Evolutionary conservation across 2,888 invertebrate species (phyloP).

Genomic region (Lasioglossum oenotherae): DNA sequence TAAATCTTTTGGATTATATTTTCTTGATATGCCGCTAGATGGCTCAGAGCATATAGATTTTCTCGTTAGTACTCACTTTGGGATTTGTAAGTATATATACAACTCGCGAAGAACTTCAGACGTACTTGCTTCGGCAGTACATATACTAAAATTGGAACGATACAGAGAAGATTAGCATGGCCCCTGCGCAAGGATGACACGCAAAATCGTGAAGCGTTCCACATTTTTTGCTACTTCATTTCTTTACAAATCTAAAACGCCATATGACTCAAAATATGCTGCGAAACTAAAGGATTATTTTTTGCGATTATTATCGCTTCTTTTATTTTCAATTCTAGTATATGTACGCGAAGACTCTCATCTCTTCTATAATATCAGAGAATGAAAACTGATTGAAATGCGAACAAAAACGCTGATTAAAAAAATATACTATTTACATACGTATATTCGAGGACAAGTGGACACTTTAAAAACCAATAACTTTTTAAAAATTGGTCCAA

Average conservation of each 20-base stretch:
- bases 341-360: not conserved
- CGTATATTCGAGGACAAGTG: too few species aligned
- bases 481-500: too few species aligned
- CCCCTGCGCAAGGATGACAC: constrained; percentile 97
- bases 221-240: constrained; percentile 86
- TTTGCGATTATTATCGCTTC: too few species aligned
- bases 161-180: constrained; percentile 97
- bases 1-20: constrained; percentile 6
- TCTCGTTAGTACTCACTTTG: constrained; percentile 36
- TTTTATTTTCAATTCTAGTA: not conserved
- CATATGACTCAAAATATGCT: too few species aligned
- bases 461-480: too few species aligned
- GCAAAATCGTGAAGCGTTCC: constrained; percentile 96
- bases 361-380: not conserved
- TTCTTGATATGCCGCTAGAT: constrained; percentile 31
- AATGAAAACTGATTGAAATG: not conserved
- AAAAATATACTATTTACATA: too few species aligned
- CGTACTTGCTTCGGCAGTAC: constrained; percentile 92
- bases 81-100: constrained; percentile 31
- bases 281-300: too few species aligned
- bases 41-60: constrained; percentile 19
- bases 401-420: too few species aligned
- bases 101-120: rapidly evolving
- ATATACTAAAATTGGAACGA: constrained; percentile 96
- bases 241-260: not conserved